phyloP scores from a whole-genome alignment of 2,888 invertebrate genomes.

The Steinernema hermaphroditum region DNA sequence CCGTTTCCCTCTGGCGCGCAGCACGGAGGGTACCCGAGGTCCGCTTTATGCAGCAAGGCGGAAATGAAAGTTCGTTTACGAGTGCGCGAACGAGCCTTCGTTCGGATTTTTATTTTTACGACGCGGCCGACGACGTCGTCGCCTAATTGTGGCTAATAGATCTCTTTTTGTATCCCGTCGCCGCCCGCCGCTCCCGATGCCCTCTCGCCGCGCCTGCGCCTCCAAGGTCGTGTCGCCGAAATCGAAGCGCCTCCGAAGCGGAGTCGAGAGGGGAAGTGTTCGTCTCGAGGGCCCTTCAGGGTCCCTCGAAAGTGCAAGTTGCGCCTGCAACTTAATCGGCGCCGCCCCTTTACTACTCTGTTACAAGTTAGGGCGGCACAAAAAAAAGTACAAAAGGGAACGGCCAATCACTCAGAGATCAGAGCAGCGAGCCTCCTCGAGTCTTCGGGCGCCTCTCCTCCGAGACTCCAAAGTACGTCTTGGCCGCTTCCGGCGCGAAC shows the following conservation, averaged over 20 bases:
- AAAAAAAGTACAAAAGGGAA: slow-evolving; percentile 6
- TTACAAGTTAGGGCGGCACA: neutral
- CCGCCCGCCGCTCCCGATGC: neutral
- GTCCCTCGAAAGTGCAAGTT: slow-evolving; percentile 15
- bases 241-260: slow-evolving; percentile 3
- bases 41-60: neutral
- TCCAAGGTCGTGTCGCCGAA: slow-evolving; percentile 16
- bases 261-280: neutral
- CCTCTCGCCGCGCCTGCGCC: neutral
- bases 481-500: slow-evolving; percentile 24
- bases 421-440: neutral
- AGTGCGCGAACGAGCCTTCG: slow-evolving; percentile 1
- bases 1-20: slow-evolving; percentile 9
- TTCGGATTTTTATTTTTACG: slow-evolving; percentile 27
- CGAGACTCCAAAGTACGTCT: slow-evolving; percentile 7
- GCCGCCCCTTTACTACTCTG: neutral
- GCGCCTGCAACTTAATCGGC: neutral
- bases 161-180: slow-evolving; percentile 11
- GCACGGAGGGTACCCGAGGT: neutral
- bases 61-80: slow-evolving; percentile 27
- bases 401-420: neutral
- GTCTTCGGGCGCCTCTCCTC: neutral
- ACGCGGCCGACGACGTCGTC: neutral
- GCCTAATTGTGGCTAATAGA: slow-evolving; percentile 29
- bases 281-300: neutral